Base-by-base conservation (phyloP, 2,888 invertebrate species). In the Eustalomyia histrio region DNA sequence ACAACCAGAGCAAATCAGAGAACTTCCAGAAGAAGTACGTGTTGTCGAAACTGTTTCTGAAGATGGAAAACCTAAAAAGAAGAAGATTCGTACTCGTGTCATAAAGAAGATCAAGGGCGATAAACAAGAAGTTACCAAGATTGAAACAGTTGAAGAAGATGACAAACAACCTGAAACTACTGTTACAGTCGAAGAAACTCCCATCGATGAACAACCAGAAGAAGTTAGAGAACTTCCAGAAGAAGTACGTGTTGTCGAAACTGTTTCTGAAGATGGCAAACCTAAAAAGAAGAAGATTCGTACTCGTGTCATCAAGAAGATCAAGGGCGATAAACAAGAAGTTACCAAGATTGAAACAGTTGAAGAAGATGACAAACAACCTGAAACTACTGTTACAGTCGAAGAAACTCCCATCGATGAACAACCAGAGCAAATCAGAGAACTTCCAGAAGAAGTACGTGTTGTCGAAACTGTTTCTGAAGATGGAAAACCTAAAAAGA, bases 81-180 rank as follows among this genome's bases (percentile, higher is more conserved):
- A 29, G 50, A 63, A 63, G 63, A 63, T 63, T 24, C 63, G 63
- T 18, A 63, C 63, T 0, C 47, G 63, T 16, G 17, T 63, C 2
- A 63, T 63, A 16, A 63, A 63, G 29, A 63, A 63, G 50, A 17
- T 63, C 7, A 63, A 50, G 63, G 63, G 63, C 29, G 29, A 63
- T 12, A 63, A 63, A 7, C 63, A 63, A 33, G 63, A 63, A 50
- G 29, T 63, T n/a, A 63, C 63, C 10, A 63, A 63, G 50, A 63
- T 63, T 50, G 50, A 63, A 63, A 63, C 63, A 47, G 29, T 63
- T 17, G 63, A 63, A 17, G 63, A 63, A 50, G 63, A 63, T 50
- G 63, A 63, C 5, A 63, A 50, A 50, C 12, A 17, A 63, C 50
- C 63, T 63, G 63, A 63, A 63, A 63, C 63, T 16, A 63, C 63